Evolutionary conservation across 2,797 vertebrate species (phyloP).

Genomic region (Sebastes reedi): DNA sequence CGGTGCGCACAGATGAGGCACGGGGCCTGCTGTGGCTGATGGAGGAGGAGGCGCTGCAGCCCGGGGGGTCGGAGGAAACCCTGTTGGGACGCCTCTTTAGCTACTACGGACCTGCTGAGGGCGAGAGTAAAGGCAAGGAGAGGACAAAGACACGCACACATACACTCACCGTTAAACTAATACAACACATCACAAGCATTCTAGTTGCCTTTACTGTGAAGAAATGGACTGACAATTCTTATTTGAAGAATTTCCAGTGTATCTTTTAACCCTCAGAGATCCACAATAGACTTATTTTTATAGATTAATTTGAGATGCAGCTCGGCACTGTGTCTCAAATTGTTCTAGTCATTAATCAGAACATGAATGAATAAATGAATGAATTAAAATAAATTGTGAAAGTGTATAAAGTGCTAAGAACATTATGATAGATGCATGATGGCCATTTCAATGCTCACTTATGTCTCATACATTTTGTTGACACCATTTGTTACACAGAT

Average conservation of each 20-base stretch:
- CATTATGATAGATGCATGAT: no score
- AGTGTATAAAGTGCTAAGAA: no score
- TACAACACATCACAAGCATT: background rate
- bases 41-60: conserved; percentile 93
- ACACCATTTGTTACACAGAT: no score
- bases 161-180: background rate
- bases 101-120: conserved; percentile 94
- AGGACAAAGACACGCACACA: background rate
- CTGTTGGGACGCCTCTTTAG: conserved; percentile 92
- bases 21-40: conserved; percentile 97
- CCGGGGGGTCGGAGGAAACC: conserved; percentile 88
- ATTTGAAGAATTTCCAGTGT: background rate
- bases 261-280: background rate
- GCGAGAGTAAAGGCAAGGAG: conserved; percentile 87
- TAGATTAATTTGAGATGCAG: no score
- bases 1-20: conserved; percentile 88
- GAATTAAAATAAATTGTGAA: no score
- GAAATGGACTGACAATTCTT: background rate
- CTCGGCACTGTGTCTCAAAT: no score
- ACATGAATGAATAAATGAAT: no score
- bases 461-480: no score
- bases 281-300: background rate
- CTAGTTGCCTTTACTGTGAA: background rate
- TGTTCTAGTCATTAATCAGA: no score
- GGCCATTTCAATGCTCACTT: no score